Evolutionary conservation across 92 coral and sea anemone genomes (phyloP), one percentile per base, ranked within the genome.

Genomic region (Epizoanthus ramosus): DNA sequence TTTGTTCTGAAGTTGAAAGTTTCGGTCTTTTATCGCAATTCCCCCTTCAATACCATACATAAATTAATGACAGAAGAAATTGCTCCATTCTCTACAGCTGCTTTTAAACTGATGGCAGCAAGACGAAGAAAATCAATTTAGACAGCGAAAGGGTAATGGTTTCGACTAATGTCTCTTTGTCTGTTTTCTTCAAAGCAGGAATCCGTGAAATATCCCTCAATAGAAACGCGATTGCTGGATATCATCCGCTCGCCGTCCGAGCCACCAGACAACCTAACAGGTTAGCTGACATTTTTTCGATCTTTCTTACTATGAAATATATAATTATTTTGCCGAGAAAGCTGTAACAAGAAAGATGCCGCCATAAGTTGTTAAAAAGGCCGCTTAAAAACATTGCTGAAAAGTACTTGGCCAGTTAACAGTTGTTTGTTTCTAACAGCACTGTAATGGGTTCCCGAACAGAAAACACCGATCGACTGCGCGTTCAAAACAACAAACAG

Each of bases 221-320:
- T 96, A 76, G 99, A 96, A 79, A 96, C 95, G 85, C 97, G 98
- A 66, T 74, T 96, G 75, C 85, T 96, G 89, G 99, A 96, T 76
- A 96, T 96, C 16, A 94, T 96, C 69, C 97, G 97, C 6, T 96
- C 99, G 33, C 99, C 99, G 17, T 90, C 98, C 10, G 99, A 96
- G 61, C 97, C 98, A 61, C 90, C 99, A 41, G 99, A 96, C 85
- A 96, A 90, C 85, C 64, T 96, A 68, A 88, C 98, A 88, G 99
- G 99, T 96, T 86, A 80, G 92, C 83, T 79, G 47, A 80, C 19
- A 0, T 21, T 54, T 23, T 79, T 70, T 61, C 21, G 18, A 28
- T 68, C 18, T 22, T 54, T 83, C 73, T 88, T 52, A 67, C 56
- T 57, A 73, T 69, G 67, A 86, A 67, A 79, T 10, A 59, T 69